A percentile compares a stretch with the other conserved stretches of the same genome.
Evolutionary conservation across 2,113 vertebrate genomes (phyloP).

Genomic region (Rhipidura dahli): DNA sequence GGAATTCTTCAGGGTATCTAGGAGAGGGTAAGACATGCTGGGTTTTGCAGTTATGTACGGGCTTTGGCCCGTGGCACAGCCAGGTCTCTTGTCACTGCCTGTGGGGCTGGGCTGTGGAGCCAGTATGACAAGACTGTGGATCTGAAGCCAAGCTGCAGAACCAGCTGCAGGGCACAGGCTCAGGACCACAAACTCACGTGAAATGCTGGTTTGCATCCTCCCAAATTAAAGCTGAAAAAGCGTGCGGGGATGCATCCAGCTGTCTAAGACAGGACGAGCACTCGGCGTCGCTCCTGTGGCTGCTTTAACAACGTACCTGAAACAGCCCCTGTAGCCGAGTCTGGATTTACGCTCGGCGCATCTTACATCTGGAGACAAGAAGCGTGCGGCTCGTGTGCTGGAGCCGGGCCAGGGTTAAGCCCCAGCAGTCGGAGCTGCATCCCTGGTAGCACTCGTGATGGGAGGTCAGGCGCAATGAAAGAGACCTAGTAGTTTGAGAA

Average conservation of each 20-base stretch:
- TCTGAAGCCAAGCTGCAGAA: not conserved
- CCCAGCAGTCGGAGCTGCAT: slow-evolving; percentile 40
- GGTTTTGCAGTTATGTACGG: rapidly evolving
- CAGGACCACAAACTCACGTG: rapidly evolving
- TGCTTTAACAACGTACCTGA: not conserved
- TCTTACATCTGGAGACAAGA: slow-evolving; percentile 50
- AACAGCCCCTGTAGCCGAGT: not conserved
- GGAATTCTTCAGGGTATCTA: no score
- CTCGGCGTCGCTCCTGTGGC: rapidly evolving
- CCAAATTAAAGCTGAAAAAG: not conserved
- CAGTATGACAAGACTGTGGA: rapidly evolving
- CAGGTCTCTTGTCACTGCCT: no score
- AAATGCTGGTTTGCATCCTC: not conserved
- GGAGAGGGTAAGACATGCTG: not conserved
- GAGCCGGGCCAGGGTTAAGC: slow-evolving; percentile 33
- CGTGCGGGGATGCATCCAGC: rapidly evolving
- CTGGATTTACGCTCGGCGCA: not conserved
- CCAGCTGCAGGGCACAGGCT: not conserved
- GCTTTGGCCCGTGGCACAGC: not conserved
- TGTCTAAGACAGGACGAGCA: not conserved
- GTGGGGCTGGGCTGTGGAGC: not conserved
- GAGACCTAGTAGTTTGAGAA: slow-evolving; percentile 58
- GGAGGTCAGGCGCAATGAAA: slow-evolving; percentile 67
- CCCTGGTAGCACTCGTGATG: slow-evolving; percentile 60
- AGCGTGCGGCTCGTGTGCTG: slow-evolving; percentile 19